Percentiles rank a stretch among this genome's conserved stretches.
phyloP scores from a whole-genome alignment of 2,888 invertebrate species.

The Phlogophora meticulosa region DNA sequence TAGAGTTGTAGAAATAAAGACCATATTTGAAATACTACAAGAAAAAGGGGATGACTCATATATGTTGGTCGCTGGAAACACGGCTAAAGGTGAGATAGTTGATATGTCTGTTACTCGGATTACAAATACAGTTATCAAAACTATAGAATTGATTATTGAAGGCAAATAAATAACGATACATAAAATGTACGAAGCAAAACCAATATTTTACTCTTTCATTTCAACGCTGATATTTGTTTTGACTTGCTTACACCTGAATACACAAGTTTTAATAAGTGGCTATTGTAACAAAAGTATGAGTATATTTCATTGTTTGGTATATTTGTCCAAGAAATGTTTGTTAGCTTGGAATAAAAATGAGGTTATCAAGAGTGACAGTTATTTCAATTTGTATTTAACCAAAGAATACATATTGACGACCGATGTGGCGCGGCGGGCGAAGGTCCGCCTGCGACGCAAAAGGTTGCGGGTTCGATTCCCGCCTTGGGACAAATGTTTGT shows the following conservation, averaged over 20 bases:
- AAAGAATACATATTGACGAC: no score
- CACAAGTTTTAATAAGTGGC: no score
- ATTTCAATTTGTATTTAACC: no score
- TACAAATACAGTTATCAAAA: background rate
- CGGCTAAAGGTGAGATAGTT: constrained; percentile 90
- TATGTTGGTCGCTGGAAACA: constrained; percentile 93
- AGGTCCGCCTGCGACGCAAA: no score
- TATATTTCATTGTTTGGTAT: no score
- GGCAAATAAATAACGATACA: background rate
- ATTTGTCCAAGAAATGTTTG: no score
- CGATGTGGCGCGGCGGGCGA: no score
- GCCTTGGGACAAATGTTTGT: no score
- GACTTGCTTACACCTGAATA: background rate
- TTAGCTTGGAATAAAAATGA: background rate
- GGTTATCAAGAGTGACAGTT: background rate
- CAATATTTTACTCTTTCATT: background rate
- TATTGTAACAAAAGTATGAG: no score
- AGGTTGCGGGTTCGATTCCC: no score
- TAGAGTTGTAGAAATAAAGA: constrained; percentile 84
- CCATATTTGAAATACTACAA: constrained; percentile 89
- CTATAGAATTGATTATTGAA: background rate
- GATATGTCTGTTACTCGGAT: background rate
- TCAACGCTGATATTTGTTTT: background rate
- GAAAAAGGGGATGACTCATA: constrained; percentile 85
- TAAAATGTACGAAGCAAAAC: no score